Conservation (phyloP, 64 coral and sea anemone genomes). For the Montipora capricornis region DNA sequence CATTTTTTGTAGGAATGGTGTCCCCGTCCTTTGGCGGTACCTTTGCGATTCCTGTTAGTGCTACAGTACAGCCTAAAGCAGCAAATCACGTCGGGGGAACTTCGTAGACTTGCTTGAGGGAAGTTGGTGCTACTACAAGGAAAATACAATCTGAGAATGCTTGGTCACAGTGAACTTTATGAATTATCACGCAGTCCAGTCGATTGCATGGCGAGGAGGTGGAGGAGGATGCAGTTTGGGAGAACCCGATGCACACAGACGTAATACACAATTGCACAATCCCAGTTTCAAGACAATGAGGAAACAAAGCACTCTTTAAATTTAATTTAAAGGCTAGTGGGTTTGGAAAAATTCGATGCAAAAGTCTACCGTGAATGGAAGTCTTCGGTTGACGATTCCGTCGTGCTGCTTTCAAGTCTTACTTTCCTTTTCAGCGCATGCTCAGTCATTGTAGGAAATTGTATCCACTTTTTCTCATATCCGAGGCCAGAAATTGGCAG, state of each 20-base stretch:
- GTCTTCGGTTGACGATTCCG: too few relatives aligned
- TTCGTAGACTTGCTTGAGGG: background rate
- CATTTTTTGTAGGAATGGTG: slow-evolving; percentile 32
- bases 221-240: background rate
- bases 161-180: background rate
- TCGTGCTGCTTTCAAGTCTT: too few relatives aligned
- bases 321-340: background rate
- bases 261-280: background rate
- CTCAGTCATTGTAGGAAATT: too few relatives aligned
- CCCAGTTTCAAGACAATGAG: background rate
- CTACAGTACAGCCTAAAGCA: slow-evolving; percentile 16
- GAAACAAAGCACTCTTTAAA: background rate
- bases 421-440: too few relatives aligned
- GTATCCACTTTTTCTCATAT: too few relatives aligned
- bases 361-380: too few relatives aligned
- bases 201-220: background rate
- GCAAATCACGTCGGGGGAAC: slow-evolving; percentile 11
- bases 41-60: slow-evolving; percentile 50
- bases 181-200: background rate
- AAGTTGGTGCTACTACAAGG: background rate
- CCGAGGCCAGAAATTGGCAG: too few relatives aligned
- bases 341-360: too few relatives aligned
- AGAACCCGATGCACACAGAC: background rate
- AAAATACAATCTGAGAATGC: background rate
- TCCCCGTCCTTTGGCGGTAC: slow-evolving; percentile 48